Evolutionary conservation across 2,113 vertebrate species (phyloP).

Genomic region (Siniperca knerii): DNA sequence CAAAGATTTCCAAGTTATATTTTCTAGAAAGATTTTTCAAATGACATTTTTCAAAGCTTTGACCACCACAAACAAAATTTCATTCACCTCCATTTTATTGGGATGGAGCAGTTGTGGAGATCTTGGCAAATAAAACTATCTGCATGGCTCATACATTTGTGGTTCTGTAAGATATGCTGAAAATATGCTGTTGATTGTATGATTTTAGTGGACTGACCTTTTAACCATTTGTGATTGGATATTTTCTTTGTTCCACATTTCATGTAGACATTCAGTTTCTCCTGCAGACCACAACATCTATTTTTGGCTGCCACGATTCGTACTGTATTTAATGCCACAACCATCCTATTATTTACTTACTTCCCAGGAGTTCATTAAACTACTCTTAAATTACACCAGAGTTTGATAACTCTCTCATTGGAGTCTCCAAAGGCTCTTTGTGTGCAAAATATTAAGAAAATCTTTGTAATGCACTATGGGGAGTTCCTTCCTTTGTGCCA

Average conservation of each 20-base stretch:
- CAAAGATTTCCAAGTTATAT: background rate
- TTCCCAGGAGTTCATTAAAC: constrained; percentile 22
- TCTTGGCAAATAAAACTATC: background rate
- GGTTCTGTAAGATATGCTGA: constrained; percentile 4
- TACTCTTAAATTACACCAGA: constrained; percentile 2
- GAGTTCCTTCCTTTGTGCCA: background rate
- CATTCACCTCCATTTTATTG: background rate
- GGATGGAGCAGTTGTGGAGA: background rate
- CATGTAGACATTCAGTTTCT: constrained; percentile 51
- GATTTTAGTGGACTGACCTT: constrained; percentile 22
- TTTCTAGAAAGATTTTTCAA: background rate
- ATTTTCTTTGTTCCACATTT: constrained; percentile 37
- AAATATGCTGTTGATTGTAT: constrained; percentile 8
- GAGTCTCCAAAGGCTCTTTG: background rate
- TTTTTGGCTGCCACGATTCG: constrained; percentile 18
- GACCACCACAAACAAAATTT: background rate
- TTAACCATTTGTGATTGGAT: constrained; percentile 13
- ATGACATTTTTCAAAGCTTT: constrained; percentile 6
- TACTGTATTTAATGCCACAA: constrained; percentile 28
- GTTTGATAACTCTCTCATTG: background rate
- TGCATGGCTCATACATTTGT: background rate
- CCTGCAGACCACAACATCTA: constrained; percentile 40
- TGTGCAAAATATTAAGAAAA: constrained; percentile 18
- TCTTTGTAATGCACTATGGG: background rate
- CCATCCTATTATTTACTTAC: constrained; percentile 25